phyloP scores from a whole-genome alignment of 2,888 invertebrate genomes.

The Malacosoma neustria region DNA sequence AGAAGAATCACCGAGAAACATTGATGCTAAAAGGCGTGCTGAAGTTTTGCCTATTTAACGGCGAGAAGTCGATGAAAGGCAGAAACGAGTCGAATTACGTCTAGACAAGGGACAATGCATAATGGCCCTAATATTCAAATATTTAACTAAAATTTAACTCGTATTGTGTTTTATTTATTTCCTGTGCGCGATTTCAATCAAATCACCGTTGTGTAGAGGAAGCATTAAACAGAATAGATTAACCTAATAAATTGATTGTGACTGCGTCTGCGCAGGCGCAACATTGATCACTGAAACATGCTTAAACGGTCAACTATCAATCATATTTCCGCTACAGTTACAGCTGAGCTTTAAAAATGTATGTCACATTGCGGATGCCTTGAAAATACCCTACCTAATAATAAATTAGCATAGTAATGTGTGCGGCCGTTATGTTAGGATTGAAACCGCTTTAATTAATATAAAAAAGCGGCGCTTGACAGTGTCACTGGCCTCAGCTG shows the following conservation, averaged over 20 bases:
- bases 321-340: constrained; percentile 72
- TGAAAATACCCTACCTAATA: constrained; percentile 69
- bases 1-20: too few relatives aligned
- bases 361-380: constrained; percentile 68
- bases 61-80: too few relatives aligned
- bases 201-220: too few relatives aligned
- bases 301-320: constrained; percentile 65
- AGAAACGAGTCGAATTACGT: too few relatives aligned
- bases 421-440: constrained; percentile 62
- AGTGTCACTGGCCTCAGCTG: constrained; percentile 56
- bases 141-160: too few relatives aligned
- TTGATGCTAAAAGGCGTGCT: too few relatives aligned
- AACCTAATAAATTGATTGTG: not conserved
- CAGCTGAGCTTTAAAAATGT: constrained; percentile 51
- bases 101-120: too few relatives aligned
- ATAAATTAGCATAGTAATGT: constrained; percentile 72
- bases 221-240: too few relatives aligned
- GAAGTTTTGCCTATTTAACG: too few relatives aligned
- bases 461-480: constrained; percentile 48
- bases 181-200: too few relatives aligned
- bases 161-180: too few relatives aligned
- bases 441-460: constrained; percentile 65
- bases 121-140: too few relatives aligned
- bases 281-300: constrained; percentile 39
- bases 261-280: constrained; percentile 11